Base-by-base conservation (phyloP, 2,113 vertebrate genomes). In the Cololabis saira region DNA sequence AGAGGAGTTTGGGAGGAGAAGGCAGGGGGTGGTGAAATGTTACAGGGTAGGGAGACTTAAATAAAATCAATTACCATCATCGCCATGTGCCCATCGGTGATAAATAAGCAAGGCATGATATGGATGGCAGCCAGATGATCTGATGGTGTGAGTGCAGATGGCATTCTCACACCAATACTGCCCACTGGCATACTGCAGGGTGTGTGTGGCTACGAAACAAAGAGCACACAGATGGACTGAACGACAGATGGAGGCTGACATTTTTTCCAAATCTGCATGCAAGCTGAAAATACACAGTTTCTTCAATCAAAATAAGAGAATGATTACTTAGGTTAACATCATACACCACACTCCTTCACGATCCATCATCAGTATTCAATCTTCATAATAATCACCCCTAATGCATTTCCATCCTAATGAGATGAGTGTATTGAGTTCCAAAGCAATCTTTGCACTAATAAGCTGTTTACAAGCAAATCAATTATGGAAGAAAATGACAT, bases 391-490 rank as follows among this genome's bases (percentile, higher is more conserved):
- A 85, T 90, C 82, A 72, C 71, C 63, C 52, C 60, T 78, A 82
- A 85, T 78, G 77, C 60, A 76, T 90, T 82, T 72, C 73, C 65
- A 69, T 80, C 50, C 56, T 88, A 90, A 88, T 83, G 84, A 85
- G 84, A 85, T 77, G 74, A 71, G 71, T 81, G 87, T 86, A 90
- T 88, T 54, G 78, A 90, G 80, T 85, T 80, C 82, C 87, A 79
- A 82, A 85, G 86, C 86, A 85, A 85, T 90, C 78, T 85, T 71
- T 76, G 61, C 78, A 68, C 83, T 87, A 87, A 88, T 90, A 86
- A 85, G 84, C 78, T 87, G 85, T 85, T 88, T 88, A 88, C 84
- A 87, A 88, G 88, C 82, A 88, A 82, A 88, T 88, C 82, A 87
- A 87, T 88, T 87, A 87, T 47, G 61, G 66, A 74, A 62, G 76